A percentile compares a stretch with the other conserved stretches of the same genome.
Evolutionary conservation across 2,888 invertebrate genomes (phyloP).

Genomic region (Lasioglossum marginatum): DNA sequence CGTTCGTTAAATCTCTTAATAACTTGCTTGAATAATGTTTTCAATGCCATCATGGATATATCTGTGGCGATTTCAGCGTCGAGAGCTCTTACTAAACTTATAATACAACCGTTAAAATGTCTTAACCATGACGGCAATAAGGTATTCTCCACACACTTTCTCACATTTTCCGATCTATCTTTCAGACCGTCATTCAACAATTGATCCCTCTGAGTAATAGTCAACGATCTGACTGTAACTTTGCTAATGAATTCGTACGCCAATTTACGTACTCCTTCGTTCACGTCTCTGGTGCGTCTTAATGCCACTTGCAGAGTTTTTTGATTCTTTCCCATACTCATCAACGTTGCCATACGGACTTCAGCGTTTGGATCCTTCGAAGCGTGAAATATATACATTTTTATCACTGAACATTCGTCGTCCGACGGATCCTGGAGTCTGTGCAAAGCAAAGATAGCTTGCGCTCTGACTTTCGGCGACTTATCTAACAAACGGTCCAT

Average conservation of each 20-base stretch:
- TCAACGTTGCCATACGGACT: constrained; percentile 90
- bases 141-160: constrained; percentile 84
- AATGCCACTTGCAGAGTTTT: constrained; percentile 90
- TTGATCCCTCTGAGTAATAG: constrained; percentile 88
- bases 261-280: constrained; percentile 89
- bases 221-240: constrained; percentile 86
- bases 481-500: constrained; percentile 89
- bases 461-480: constrained; percentile 90
- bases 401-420: constrained; percentile 90
- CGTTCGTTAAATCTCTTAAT: not conserved
- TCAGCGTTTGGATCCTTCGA: constrained; percentile 91
- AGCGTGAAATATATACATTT: constrained; percentile 90
- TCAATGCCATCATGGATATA: constrained; percentile 86
- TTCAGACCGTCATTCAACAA: constrained; percentile 88
- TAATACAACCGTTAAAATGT: constrained; percentile 89
- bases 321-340: constrained; percentile 90
- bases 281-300: constrained; percentile 91
- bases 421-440: constrained; percentile 92
- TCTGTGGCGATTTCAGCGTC: constrained; percentile 89
- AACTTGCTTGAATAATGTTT: constrained; percentile 86
- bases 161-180: constrained; percentile 86
- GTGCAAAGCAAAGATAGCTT: constrained; percentile 92
- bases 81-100: constrained; percentile 90
- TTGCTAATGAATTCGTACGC: constrained; percentile 86
- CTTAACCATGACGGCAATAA: constrained; percentile 92